A percentile compares a stretch with the other conserved stretches of the same genome.
Evolutionary conservation across 37 sponge, comb jelly and placozoan species (phyloP).

Genomic region (Bolinopsis microptera): DNA sequence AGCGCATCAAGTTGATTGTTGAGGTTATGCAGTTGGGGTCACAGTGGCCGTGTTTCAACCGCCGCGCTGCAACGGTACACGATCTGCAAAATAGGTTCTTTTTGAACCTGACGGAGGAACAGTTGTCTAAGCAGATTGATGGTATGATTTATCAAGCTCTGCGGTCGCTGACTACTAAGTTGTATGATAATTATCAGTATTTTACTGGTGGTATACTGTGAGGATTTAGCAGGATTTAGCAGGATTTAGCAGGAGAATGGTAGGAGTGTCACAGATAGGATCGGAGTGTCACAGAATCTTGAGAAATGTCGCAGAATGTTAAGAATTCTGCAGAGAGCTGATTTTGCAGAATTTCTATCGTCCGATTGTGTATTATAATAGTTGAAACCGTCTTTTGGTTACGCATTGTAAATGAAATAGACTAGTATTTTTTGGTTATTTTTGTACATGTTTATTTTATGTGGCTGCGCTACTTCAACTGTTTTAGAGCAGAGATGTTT

Average conservation of each 20-base stretch:
- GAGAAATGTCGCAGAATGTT: too few relatives aligned
- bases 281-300: too few relatives aligned
- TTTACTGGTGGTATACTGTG: conserved; percentile 90
- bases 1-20: conserved; percentile 49
- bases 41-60: conserved; percentile 85
- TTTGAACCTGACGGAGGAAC: conserved; percentile 86
- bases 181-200: conserved; percentile 94
- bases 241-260: too few relatives aligned
- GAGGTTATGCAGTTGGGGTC: conserved; percentile 74
- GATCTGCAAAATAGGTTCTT: conserved; percentile 80
- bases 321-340: too few relatives aligned
- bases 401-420: not conserved
- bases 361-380: too few relatives aligned
- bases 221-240: not conserved
- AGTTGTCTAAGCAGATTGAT: conserved; percentile 78
- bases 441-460: not conserved
- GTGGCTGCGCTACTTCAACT: not conserved
- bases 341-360: too few relatives aligned
- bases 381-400: not conserved
- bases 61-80: conserved; percentile 76
- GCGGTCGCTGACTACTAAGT: conserved; percentile 84
- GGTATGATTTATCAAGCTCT: conserved; percentile 86
- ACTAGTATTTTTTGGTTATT: not conserved
- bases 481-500: not conserved
- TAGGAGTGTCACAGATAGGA: too few relatives aligned